A percentile compares a stretch with the other conserved stretches of the same genome.
Evolutionary conservation across 2,888 invertebrate genomes (phyloP).

Genomic region (Vandiemenella viatica): DNA sequence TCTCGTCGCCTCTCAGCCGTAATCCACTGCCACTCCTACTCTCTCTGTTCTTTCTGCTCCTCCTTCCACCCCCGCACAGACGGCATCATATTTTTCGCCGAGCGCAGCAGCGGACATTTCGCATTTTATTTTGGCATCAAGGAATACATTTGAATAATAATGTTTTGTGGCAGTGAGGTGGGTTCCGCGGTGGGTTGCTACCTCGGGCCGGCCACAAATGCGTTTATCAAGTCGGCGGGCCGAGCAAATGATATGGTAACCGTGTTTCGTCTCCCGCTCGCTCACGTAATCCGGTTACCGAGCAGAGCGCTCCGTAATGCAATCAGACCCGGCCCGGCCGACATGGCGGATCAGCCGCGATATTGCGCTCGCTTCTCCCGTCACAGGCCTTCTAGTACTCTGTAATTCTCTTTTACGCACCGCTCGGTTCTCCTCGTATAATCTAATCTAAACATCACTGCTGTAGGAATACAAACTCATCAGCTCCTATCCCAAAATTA

Average conservation of each 20-base stretch:
- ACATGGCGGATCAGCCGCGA: not conserved
- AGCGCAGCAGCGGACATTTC: not conserved
- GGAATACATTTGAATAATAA: slow-evolving; percentile 2
- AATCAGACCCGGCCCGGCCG: slow-evolving; percentile 1
- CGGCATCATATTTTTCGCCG: not conserved
- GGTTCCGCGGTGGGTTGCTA: not conserved
- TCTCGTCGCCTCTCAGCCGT: too few species aligned
- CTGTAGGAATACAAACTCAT: too few species aligned
- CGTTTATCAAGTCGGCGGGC: slow-evolving; percentile 4
- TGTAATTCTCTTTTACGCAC: too few species aligned
- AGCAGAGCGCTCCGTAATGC: slow-evolving; percentile 8
- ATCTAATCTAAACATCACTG: too few species aligned
- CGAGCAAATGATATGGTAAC: slow-evolving; percentile 18
- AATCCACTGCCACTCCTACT: too few species aligned
- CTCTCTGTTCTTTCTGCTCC: too few species aligned
- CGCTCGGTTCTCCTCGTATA: too few species aligned
- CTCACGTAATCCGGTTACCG: slow-evolving; percentile 12
- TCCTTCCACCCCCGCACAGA: not conserved
- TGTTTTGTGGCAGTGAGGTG: slow-evolving; percentile 2
- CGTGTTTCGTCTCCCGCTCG: slow-evolving; percentile 11
- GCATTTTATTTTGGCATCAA: not conserved
- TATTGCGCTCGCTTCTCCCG: not conserved
- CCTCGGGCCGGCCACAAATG: not conserved
- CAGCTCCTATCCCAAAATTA: too few species aligned
- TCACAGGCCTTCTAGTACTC: too few species aligned